A percentile compares a stretch with the other conserved stretches of the same genome.
Conservation (phyloP, 1,140 invertebrate species). For the Aphidius ervi region DNA sequence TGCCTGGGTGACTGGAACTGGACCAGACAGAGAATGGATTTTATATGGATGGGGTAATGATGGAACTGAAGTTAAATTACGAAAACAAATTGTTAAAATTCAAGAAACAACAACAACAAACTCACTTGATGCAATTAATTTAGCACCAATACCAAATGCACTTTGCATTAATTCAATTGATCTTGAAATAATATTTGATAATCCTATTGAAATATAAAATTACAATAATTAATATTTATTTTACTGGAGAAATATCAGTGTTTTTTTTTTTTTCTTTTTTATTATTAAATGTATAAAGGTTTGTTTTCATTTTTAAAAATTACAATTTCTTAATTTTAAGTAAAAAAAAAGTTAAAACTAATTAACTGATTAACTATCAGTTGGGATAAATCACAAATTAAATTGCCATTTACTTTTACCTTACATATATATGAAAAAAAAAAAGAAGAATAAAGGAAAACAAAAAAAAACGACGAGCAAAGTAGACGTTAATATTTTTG, state of each 20-base stretch:
- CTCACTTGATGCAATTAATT: conserved; percentile 20
- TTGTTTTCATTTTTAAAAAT: too few relatives aligned
- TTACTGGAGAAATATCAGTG: background rate
- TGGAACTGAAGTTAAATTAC: conserved; percentile 34
- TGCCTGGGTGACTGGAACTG: conserved; percentile 37
- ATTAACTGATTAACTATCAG: too few relatives aligned
- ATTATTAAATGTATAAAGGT: too few relatives aligned
- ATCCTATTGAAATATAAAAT: background rate
- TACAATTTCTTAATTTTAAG: too few relatives aligned
- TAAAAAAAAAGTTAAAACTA: too few relatives aligned
- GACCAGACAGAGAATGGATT: conserved; percentile 36
- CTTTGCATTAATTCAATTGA: conserved; percentile 29
- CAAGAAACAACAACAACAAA: conserved; percentile 25
- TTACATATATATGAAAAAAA: too few relatives aligned
- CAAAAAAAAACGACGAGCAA: too few relatives aligned
- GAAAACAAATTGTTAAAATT: conserved; percentile 34
- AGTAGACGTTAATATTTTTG: too few relatives aligned
- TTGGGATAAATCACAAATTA: too few relatives aligned
- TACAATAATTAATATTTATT: background rate
- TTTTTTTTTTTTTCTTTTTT: too few relatives aligned
- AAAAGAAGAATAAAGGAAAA: too few relatives aligned
- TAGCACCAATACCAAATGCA: conserved; percentile 33
- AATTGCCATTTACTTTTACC: too few relatives aligned
- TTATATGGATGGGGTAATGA: conserved; percentile 29
- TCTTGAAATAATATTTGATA: conserved; percentile 29